Evolutionary conservation across 1,140 invertebrate genomes (phyloP).

Genomic region (Drosophila littoralis): DNA sequence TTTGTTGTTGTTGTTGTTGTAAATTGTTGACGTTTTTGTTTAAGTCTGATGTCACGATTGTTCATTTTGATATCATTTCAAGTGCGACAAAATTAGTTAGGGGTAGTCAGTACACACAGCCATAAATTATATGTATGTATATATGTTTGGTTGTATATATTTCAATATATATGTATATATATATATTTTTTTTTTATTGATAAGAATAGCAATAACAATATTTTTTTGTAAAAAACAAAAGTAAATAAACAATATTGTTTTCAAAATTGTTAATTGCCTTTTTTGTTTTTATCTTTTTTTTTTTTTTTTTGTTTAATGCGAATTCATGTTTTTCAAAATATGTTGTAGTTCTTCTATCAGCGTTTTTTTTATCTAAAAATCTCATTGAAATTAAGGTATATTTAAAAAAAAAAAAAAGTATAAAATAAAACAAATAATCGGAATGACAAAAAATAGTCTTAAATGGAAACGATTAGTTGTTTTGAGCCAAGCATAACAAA

Average conservation of each 20-base stretch:
- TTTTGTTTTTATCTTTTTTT: constrained; percentile 5
- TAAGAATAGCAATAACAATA: constrained; percentile 44
- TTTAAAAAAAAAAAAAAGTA: constrained; percentile 23
- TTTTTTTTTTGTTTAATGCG: constrained; percentile 44
- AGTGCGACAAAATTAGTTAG: constrained; percentile 49
- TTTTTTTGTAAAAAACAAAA: constrained; percentile 6
- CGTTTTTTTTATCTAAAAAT: constrained; percentile 30
- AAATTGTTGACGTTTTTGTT: constrained; percentile 17
- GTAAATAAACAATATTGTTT: constrained; percentile 42
- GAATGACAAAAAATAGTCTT: background rate
- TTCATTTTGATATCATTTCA: constrained; percentile 24
- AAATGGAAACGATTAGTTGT: constrained; percentile 4
- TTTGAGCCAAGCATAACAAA: constrained; percentile 28
- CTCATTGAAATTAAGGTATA: constrained; percentile 27
- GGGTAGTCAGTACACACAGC: constrained; percentile 79
- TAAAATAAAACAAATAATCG: background rate
- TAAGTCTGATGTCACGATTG: constrained; percentile 24
- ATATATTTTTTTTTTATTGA: constrained; percentile 33
- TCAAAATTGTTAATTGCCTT: constrained; percentile 34
- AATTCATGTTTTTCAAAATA: constrained; percentile 84
- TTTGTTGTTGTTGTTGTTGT: constrained; percentile 12
- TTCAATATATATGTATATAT: constrained; percentile 31
- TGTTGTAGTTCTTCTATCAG: constrained; percentile 75
- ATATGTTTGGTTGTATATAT: constrained; percentile 36
- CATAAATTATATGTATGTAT: constrained; percentile 60